Evolutionary conservation across 2,113 vertebrate species (phyloP), one percentile per base, ranked within the genome.

Genomic region (Theropithecus gelada): DNA sequence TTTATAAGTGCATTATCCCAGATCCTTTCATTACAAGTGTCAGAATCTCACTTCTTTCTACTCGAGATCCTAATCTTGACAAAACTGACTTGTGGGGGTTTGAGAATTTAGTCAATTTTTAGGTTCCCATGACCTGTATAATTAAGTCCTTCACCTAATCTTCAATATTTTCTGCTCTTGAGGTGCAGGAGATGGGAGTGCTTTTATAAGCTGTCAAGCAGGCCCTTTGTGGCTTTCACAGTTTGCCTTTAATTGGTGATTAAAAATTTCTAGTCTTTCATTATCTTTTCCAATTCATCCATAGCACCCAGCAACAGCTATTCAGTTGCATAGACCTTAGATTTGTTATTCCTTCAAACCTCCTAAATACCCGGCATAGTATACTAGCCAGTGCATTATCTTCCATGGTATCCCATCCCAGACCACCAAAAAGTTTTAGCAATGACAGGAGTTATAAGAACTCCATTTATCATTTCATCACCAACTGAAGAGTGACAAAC

Each of bases 251-350:
- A 93, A 76, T 73, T 96, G 57, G 50, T 93, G 45, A 93, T 94
- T 96, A 70, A 87, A 97, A 88, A 48, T 85, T 32, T 79, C 93
- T 35, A 43, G 43, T 81, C 35, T 85, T 95, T 96, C 25, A 87
- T 80, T 88, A 66, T 73, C 61, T 87, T 93, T 96, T 59, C 68
- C 35, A 92, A 32, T 75, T 22, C 32, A 75, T 90, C 83, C 70
- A 84, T 30, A 70, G 38, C 14, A 75, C 23, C 5, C 8, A 76
- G n/a, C 11, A 85, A 84, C 20, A 95, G 18, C 6, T 64, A 38
- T 59, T 55, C 38, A 93, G 88, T 20, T 90, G 11, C 22, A 59
- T 14, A 48, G 4, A 35, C 11, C 23, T 87, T 91, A 64, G 38
- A 81, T 86, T 79, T 45, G 22, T 4, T 80, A 13, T 55, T 92